Evolutionary conservation across 2,888 invertebrate species (phyloP).

Genomic region (Sclerodermus sp.): DNA sequence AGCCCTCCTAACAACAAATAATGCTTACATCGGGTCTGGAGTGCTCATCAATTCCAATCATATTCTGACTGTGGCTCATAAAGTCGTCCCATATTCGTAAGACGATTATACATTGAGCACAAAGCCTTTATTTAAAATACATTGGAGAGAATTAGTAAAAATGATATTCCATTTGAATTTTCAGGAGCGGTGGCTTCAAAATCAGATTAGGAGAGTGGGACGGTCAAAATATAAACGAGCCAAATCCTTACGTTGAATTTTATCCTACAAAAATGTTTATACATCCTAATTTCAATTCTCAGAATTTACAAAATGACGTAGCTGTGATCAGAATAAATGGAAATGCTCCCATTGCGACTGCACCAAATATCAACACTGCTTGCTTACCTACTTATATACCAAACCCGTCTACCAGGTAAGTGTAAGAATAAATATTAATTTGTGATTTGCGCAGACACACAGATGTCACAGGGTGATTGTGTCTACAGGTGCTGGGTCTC

Average conservation of each 20-base stretch:
- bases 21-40: constrained; percentile 42
- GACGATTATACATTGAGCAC: constrained; percentile 9
- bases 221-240: constrained; percentile 67
- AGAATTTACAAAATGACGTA: constrained; percentile 78
- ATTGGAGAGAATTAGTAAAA: not conserved
- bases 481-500: constrained; percentile 66
- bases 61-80: constrained; percentile 61
- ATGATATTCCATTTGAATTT: constrained; percentile 1
- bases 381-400: constrained; percentile 56
- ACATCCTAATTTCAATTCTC: constrained; percentile 70
- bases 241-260: constrained; percentile 68
- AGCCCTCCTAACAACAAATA: constrained; percentile 28
- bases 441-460: too few species aligned
- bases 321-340: constrained; percentile 72
- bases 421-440: not conserved
- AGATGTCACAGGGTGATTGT: too few species aligned
- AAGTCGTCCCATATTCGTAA: constrained; percentile 50
- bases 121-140: constrained; percentile 1
- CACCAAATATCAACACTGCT: constrained; percentile 59
- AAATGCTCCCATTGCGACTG: constrained; percentile 47
- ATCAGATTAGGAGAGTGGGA: constrained; percentile 79
- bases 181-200: constrained; percentile 59
- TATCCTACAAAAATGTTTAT: constrained; percentile 63
- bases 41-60: constrained; percentile 53
- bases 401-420: constrained; percentile 47